Evolutionary conservation across 2,113 vertebrate genomes (phyloP).

Genomic region (Dascyllus trimaculatus): DNA sequence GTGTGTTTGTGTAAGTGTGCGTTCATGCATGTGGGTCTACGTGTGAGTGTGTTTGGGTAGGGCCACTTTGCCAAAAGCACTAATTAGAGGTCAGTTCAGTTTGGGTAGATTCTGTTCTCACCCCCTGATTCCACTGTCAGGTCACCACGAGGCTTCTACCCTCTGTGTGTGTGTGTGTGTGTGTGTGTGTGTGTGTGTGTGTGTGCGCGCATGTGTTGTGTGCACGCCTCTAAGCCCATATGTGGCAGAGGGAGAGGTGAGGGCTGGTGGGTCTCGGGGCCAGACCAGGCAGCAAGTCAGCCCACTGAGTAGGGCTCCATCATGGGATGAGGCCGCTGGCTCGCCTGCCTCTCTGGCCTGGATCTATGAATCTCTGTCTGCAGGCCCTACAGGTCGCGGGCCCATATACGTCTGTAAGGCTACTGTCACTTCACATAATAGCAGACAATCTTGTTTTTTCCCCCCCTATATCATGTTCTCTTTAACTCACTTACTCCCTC

Average conservation of each 20-base stretch:
- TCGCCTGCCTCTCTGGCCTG: conserved; percentile 60
- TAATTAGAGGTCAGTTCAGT: conserved; percentile 86
- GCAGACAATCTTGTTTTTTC: conserved; percentile 35
- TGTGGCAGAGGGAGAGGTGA: conserved; percentile 70
- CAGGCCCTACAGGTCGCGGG: conserved; percentile 63
- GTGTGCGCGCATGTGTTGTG: conserved; percentile 21
- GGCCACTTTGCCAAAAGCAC: conserved; percentile 85
- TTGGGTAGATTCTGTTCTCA: conserved; percentile 77
- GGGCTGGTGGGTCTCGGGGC: conserved; percentile 66
- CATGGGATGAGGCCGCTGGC: conserved; percentile 64
- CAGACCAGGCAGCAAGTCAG: conserved; percentile 63
- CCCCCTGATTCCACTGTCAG: conserved; percentile 69
- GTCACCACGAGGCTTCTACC: conserved; percentile 61
- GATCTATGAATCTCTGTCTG: conserved; percentile 64
- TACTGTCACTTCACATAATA: conserved; percentile 81
- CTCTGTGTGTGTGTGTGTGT: conserved; percentile 20
- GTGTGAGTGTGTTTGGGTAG: conserved; percentile 68
- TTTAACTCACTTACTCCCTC: conserved; percentile 23
- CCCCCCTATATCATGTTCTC: conserved; percentile 25
- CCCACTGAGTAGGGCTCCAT: conserved; percentile 65
- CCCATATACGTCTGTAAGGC: conserved; percentile 64
- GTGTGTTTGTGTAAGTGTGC: conserved; percentile 29
- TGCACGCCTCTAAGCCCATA: conserved; percentile 64
- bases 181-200: conserved; percentile 40
- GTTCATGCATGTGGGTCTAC: conserved; percentile 27